A percentile compares a stretch with the other conserved stretches of the same genome.
Evolutionary conservation across 2,113 vertebrate species (phyloP).

Genomic region (Burhinus bistriatus): DNA sequence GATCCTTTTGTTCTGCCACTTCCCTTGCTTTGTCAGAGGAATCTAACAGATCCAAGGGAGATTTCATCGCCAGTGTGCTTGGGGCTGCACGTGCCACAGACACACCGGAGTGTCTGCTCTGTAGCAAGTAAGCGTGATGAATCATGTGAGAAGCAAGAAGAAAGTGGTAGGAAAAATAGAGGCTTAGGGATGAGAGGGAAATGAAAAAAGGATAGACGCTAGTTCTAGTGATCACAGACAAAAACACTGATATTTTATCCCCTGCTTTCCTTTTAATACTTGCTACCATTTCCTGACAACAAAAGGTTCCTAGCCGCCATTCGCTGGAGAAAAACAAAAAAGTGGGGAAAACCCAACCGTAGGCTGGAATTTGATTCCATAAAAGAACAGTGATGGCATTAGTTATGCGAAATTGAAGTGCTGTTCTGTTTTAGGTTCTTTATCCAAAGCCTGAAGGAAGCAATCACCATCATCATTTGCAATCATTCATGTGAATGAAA

Average conservation of each 20-base stretch:
- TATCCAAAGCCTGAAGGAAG: not conserved
- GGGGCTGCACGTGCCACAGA: not conserved
- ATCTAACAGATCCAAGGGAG: not conserved
- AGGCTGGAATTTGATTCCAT: not conserved
- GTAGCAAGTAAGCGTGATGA: not conserved
- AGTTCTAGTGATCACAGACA: not conserved
- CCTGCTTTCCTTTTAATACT: not conserved
- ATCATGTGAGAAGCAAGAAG: not conserved
- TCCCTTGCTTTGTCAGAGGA: not conserved
- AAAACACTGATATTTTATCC: accelerated
- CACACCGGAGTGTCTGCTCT: accelerated
- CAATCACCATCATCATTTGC: not conserved
- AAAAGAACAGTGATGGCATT: not conserved
- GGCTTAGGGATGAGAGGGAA: not conserved
- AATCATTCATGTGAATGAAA: not conserved
- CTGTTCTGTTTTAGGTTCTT: not conserved
- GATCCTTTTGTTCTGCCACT: not conserved
- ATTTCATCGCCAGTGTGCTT: accelerated
- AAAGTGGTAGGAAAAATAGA: not conserved
- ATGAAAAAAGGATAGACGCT: not conserved
- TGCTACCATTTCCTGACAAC: not conserved
- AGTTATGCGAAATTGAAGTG: not conserved
- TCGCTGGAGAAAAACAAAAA: not conserved
- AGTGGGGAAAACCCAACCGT: not conserved
- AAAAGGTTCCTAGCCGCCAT: not conserved